phyloP scores from a whole-genome alignment of 1,140 invertebrate species.

The Cydia splendana region DNA sequence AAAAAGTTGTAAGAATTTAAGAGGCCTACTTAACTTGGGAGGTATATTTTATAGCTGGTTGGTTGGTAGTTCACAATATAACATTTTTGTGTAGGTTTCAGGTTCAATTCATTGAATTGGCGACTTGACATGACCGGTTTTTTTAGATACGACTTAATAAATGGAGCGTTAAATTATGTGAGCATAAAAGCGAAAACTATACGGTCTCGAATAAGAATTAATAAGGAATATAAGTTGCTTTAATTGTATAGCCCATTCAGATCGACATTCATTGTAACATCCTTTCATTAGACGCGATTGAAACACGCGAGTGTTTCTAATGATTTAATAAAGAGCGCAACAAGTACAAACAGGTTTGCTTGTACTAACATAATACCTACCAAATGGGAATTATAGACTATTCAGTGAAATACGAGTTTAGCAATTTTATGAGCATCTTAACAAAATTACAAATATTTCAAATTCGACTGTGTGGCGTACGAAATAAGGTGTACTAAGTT shows the following conservation, averaged over 20 bases:
- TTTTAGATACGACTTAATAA: neutral
- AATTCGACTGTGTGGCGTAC: neutral
- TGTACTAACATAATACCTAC: slow-evolving; percentile 31
- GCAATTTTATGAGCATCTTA: neutral
- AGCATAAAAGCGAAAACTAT: neutral
- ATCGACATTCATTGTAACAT: slow-evolving; percentile 24
- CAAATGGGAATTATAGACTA: slow-evolving; percentile 48
- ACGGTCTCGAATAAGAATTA: neutral
- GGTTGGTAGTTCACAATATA: neutral
- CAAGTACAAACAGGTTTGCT: slow-evolving; percentile 49
- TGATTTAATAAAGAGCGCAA: slow-evolving; percentile 43
- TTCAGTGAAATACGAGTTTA: slow-evolving; percentile 44
- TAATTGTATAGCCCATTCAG: slow-evolving; percentile 32
- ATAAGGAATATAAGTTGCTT: slow-evolving; percentile 5
- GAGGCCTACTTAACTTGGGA: neutral
- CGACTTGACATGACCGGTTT: neutral
- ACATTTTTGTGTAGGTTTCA: neutral
- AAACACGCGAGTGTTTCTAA: slow-evolving; percentile 39
- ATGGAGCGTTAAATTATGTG: neutral
- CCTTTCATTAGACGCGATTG: slow-evolving; percentile 30
- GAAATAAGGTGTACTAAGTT: neutral
- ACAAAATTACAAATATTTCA: neutral
- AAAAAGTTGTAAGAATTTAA: neutral
- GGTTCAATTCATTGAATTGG: neutral
- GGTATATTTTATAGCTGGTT: neutral